Conservation (phyloP, 2,113 vertebrate genomes). For the Nothobranchius furzeri region DNA sequence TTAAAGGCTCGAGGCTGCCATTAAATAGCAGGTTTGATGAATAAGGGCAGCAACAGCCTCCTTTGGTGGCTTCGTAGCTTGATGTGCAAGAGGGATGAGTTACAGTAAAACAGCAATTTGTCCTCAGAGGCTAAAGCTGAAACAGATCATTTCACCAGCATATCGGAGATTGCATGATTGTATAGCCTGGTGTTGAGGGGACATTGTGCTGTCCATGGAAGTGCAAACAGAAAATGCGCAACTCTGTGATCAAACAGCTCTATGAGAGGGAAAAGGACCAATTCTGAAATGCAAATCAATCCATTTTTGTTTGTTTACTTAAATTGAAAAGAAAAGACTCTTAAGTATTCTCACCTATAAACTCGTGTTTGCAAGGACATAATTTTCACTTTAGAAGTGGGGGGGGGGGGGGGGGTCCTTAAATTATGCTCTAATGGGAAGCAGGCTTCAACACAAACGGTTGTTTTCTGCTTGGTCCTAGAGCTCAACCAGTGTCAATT, state of each 20-base stretch:
- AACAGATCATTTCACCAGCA: constrained; percentile 41
- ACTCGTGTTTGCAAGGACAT: too few relatives aligned
- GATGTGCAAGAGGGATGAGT: constrained; percentile 37
- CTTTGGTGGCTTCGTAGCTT: constrained; percentile 15
- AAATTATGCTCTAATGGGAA: too few relatives aligned
- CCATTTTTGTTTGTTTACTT: too few relatives aligned
- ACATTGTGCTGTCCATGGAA: constrained; percentile 43
- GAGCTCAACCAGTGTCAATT: too few relatives aligned
- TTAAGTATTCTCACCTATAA: too few relatives aligned
- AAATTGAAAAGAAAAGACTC: too few relatives aligned
- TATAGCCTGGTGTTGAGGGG: constrained; percentile 51
- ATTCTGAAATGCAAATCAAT: too few relatives aligned
- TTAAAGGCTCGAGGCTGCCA: neutral
- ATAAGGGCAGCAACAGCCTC: constrained; percentile 1
- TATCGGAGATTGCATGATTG: constrained; percentile 47
- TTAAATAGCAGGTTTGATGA: constrained; percentile 32
- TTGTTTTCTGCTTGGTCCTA: too few relatives aligned
- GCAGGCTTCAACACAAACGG: too few relatives aligned
- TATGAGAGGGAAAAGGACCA: too few relatives aligned
- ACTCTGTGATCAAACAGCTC: constrained; percentile 10
- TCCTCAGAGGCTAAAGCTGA: constrained; percentile 39
- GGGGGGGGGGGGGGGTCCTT: too few relatives aligned
- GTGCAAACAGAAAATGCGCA: constrained; percentile 43
- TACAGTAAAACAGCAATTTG: constrained; percentile 46
- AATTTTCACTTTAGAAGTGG: too few relatives aligned